These are phyloP conservation scores for Sebastes minor DNA, from an alignment of 2,797 vertebrate species.

Conservation along the genomic window DNA sequence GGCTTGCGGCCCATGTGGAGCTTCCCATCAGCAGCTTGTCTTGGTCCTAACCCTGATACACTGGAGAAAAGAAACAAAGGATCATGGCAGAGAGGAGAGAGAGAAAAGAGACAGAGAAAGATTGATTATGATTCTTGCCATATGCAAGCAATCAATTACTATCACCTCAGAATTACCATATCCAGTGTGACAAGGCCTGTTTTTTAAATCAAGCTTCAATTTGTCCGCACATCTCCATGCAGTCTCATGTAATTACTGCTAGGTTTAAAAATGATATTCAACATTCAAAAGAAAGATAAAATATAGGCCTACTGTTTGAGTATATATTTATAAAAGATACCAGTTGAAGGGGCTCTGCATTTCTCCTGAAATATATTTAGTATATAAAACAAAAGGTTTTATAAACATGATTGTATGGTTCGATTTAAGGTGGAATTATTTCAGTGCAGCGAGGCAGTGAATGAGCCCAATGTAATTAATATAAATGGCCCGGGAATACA, in stretches of 20 bases:
- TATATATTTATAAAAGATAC: conserved; percentile 45
- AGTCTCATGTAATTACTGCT: conserved; percentile 57
- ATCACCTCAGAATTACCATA: conserved; percentile 67
- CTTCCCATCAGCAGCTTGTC: conserved; percentile 83
- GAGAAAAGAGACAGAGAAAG: conserved; percentile 65
- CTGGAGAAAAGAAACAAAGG: conserved; percentile 80
- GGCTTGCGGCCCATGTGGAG: conserved; percentile 80
- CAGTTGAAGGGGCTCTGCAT: conserved; percentile 48
- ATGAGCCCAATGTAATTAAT: conserved; percentile 62
- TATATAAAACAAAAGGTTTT: conserved; percentile 47
- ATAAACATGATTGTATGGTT: conserved; percentile 60
- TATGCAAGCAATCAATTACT: conserved; percentile 69
- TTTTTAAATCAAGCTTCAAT: conserved; percentile 61
- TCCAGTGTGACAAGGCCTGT: conserved; percentile 68
- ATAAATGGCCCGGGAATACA: conserved; percentile 49
- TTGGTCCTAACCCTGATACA: conserved; percentile 84
- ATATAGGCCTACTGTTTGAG: conserved; percentile 43
- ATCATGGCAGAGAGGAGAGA: conserved; percentile 72
- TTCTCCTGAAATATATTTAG: conserved; percentile 37
- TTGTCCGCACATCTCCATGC: conserved; percentile 45
- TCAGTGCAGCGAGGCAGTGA: conserved; percentile 60
- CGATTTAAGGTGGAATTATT: conserved; percentile 55
- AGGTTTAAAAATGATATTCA: conserved; percentile 36
- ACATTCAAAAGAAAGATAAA: conserved; percentile 45
- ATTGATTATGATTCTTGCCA: conserved; percentile 74